Evolutionary conservation across 2,888 invertebrate species (phyloP).

Genomic region (Lamellibrachia columna): DNA sequence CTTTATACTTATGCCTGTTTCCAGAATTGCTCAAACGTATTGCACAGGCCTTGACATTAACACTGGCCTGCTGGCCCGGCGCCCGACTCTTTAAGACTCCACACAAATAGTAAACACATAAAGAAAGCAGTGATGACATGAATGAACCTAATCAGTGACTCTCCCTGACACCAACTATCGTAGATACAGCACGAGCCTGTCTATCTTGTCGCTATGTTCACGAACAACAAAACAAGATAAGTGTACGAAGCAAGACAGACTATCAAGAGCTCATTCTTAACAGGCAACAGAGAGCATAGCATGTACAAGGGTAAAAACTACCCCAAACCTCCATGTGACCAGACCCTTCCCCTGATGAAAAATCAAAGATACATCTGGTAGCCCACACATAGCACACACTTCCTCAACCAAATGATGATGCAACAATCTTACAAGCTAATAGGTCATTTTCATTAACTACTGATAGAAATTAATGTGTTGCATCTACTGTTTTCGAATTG

Average conservation of each 20-base stretch:
- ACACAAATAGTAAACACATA: background rate
- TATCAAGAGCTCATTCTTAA: background rate
- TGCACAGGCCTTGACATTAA: too few relatives aligned
- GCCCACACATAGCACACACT: too few relatives aligned
- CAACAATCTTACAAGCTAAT: too few relatives aligned
- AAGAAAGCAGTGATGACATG: background rate
- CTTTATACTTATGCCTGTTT: too few relatives aligned
- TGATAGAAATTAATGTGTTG: too few relatives aligned
- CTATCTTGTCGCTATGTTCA: background rate
- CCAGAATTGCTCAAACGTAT: too few relatives aligned
- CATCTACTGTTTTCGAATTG: too few relatives aligned
- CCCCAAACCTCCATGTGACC: background rate
- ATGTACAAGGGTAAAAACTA: background rate
- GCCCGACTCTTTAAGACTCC: background rate
- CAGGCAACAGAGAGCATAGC: background rate
- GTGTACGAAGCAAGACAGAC: background rate
- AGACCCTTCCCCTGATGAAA: background rate
- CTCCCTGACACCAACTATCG: background rate
- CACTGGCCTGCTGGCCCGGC: too few relatives aligned
- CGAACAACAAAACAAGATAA: background rate
- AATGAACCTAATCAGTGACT: background rate
- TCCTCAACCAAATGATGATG: too few relatives aligned
- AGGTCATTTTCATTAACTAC: too few relatives aligned
- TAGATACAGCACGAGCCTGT: background rate
- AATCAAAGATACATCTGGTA: too few relatives aligned